Evolutionary conservation across 2,113 vertebrate genomes (phyloP), one percentile per base, ranked within the genome.

Genomic region (Coregonus clupeaformis): DNA sequence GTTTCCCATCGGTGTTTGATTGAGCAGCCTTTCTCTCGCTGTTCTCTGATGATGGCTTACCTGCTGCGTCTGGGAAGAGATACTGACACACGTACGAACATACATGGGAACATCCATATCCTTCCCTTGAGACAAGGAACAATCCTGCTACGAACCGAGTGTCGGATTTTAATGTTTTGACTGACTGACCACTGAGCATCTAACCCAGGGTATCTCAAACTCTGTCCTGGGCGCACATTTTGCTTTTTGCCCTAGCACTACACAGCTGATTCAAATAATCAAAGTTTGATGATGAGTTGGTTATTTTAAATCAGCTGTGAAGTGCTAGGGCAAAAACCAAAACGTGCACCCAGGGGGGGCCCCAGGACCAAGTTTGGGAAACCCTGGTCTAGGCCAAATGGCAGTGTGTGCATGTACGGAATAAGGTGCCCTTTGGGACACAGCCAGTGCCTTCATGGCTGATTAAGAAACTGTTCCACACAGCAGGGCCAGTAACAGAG

Each of bases 31-130:
- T 93, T 47, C 69, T 85, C 74, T 93, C 94, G 73, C n/a, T n/a
- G n/a, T n/a, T n/a, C n/a, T n/a, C n/a, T n/a, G 86, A 27, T 0
- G 90, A 88, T 0, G 90, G 87, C 86, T 94, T 97, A 60, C 97
- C 96, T 87, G 95, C 90, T 80, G 96, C 94, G 83, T 99, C 97
- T 83, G 97, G 96, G 74, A 99, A 99, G 45, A 99, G 92, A 90
- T 95, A 99, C 98, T 99, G 82, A 70, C 0, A 66, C 14, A 73
- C 47, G 73, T 69, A 73, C 22, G 62, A 13, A 49, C 29, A 11
- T 7, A 25, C 27, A 67, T 1, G 5, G 6, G 14, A 14, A 20
- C 24, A 71, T n/a, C 22, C 13, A 29, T 27, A n/a, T 42, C n/a
- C n/a, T n/a, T n/a, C n/a, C n/a, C n/a, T n/a, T n/a, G n/a, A n/a